A percentile compares a stretch with the other conserved stretches of the same genome.
These are phyloP conservation scores for Cryptomyrus ogoouensis DNA, from an alignment of 2,113 vertebrate species.

Conservation along the genomic window DNA sequence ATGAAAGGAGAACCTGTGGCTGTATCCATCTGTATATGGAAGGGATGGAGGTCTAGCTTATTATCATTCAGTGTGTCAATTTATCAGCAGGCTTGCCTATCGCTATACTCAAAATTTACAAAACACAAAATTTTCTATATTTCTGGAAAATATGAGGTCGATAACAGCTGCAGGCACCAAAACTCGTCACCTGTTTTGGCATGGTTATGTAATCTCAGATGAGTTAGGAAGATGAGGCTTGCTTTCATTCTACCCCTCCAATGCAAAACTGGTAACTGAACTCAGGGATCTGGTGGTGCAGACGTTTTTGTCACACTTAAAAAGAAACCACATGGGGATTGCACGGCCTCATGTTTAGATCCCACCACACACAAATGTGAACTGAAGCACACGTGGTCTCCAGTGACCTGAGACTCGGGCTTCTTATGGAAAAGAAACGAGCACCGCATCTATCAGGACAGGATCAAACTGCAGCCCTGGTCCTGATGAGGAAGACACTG, in stretches of 20 bases:
- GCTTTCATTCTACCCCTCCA: not conserved
- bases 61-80: not conserved
- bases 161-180: not conserved
- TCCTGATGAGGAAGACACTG: not conserved
- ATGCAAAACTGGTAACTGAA: not conserved
- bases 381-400: not conserved
- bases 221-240: not conserved
- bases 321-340: not conserved
- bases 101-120: not conserved
- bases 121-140: not conserved
- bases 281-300: not conserved
- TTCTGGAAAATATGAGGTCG: not conserved
- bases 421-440: not conserved
- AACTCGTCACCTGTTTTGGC: not conserved
- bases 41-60: not conserved
- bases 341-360: not conserved
- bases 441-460: not conserved
- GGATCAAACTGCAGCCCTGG: not conserved
- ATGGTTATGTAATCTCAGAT: not conserved
- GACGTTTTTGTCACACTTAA: not conserved
- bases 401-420: not conserved
- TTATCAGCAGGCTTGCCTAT: not conserved
- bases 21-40: not conserved
- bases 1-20: not conserved
- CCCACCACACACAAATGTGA: not conserved